Base-by-base conservation (phyloP, 2,113 vertebrate genomes). In the Thalassarche chlororhynchos region DNA sequence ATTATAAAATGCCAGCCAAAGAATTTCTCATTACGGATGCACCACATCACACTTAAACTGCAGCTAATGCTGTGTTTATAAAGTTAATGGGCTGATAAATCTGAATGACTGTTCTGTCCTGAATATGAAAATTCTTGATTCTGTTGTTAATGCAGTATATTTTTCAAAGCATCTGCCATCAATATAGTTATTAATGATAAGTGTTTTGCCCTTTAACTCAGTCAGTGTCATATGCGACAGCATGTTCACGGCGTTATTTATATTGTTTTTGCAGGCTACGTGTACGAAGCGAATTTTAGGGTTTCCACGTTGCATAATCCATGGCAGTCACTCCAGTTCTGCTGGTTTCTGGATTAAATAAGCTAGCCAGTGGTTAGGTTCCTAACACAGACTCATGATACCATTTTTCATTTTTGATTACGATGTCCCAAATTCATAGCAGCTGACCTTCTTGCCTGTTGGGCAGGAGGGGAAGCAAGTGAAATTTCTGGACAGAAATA, bases 21-120 rank as follows among this genome's bases (percentile, higher is more conserved):
- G 81, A 91, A 42, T 25, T 91, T 29, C 94, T 95, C 82, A 60
- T 87, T 96, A 88, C 42, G 5, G 87, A 87, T 93, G 90, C 89
- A 55, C 65, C 83, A 3, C 54, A 10, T 89, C 78, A 23, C 77
- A 38, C 84, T 78, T 38, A 57, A 95, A 86, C 34, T 65, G 44
- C 79, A 70, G 82, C 85, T 82, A 64, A 42, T 80, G 44, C 55
- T 42, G 32, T 76, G 75, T 94, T 95, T 83, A 40, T 95, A 61
- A 95, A 96, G 84, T 75, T 92, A 72, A 89, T 89, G 86, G 74
- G 76, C 81, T 96, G 94, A 76, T 95, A 87, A 91, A 77, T 88
- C 71, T 32, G 70, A 25, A 52, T 23, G 91, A 51, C 54, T 91
- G 5, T 52, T 86, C 81, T 15, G 32, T 65, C 64, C 66, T 66